Evolutionary conservation across 2,113 vertebrate genomes (phyloP).

Genomic region (Notothenia rossii): DNA sequence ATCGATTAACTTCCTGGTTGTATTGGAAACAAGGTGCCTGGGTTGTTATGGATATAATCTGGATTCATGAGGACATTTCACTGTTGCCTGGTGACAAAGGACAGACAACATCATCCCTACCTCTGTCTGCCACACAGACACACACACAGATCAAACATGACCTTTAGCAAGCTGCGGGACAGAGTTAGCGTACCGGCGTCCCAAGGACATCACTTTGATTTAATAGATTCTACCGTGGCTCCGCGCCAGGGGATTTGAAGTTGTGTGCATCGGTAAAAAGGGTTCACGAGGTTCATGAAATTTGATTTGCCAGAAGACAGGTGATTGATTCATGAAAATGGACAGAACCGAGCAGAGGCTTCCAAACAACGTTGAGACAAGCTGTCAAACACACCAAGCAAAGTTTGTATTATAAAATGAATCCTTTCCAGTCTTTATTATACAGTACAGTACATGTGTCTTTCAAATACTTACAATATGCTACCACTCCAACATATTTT

Average conservation of each 20-base stretch:
- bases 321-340: too few species aligned
- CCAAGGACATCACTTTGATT: constrained; percentile 44
- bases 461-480: constrained; percentile 75
- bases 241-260: background rate
- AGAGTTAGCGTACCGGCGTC: constrained; percentile 26
- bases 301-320: background rate
- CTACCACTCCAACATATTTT: constrained; percentile 66
- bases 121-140: constrained; percentile 48
- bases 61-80: constrained; percentile 26
- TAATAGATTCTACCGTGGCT: constrained; percentile 20
- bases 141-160: constrained; percentile 70
- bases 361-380: background rate
- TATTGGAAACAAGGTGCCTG: background rate
- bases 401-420: constrained; percentile 75
- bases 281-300: background rate
- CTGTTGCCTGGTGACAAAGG: constrained; percentile 68
- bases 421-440: constrained; percentile 82
- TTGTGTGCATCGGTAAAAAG: constrained; percentile 6
- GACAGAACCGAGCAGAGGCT: background rate
- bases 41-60: constrained; percentile 49
- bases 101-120: constrained; percentile 55
- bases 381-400: constrained; percentile 26
- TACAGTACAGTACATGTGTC: constrained; percentile 78
- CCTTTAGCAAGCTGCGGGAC: constrained; percentile 55
- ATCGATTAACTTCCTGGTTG: constrained; percentile 16